Base-by-base conservation (phyloP, 2,113 vertebrate species). In the Semnornis frantzii region DNA sequence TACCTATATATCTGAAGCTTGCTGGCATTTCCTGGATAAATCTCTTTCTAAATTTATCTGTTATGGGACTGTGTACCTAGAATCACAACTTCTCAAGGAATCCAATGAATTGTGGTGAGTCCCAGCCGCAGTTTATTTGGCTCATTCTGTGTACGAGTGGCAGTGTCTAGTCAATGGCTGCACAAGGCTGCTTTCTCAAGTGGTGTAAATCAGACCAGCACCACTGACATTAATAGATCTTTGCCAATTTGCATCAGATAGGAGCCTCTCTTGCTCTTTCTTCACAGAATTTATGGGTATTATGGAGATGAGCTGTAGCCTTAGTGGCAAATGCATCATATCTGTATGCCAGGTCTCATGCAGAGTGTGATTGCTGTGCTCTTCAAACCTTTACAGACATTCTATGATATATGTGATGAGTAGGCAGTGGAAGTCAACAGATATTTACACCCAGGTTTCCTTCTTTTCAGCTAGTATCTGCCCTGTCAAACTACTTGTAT, bases 251-350 rank as follows among this genome's bases (percentile, higher is more conserved):
- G 78, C 66, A 72, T 93, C 68, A 82, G 37, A 57, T 78, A 44
- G 85, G 55, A 81, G 15, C 50, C 54, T 84, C 74, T 95, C 79
- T 90, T 89, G 66, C 87, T 96, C 89, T 94, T 95, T 96, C 73
- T 95, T 94, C 82, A 70, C 79, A 37, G 91, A 92, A 97, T 94
- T 97, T 97, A 96, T 96, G 94, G 86, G 96, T 50, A 95, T 96
- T 97, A 97, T 96, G 95, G 93, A 97, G 95, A 97, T 94, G 83
- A 97, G 79, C 70, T 96, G 81, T 92, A 94, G 80, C 89, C 87
- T 58, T 78, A 59, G 75, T 42, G 28, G 88, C 80, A 96, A 97
- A 97, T 97, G 85, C 84, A 95, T 97, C 95, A 95, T 93, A 97
- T 97, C 95, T 97, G 95, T 75, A 89, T 88, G 93, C 87, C 89